Percentiles rank a stretch among this genome's conserved stretches.
These are phyloP conservation scores for Scelioninae gen. 1 DNA, from an alignment of 2,888 invertebrate genomes.

Conservation along the genomic window DNA sequence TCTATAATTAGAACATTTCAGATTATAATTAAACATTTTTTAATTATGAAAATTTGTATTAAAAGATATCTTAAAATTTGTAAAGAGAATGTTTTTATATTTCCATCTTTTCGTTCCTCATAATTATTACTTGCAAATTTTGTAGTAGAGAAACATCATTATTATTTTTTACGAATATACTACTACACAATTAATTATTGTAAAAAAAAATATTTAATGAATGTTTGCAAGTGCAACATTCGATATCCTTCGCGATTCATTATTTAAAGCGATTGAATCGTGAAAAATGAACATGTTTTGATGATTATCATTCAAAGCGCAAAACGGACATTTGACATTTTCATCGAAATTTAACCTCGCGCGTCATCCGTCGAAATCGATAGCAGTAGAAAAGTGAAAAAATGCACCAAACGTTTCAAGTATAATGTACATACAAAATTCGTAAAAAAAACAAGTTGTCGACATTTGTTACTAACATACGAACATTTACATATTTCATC, in stretches of 20 bases:
- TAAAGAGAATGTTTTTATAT: no score
- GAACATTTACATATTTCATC: neutral
- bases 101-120: no score
- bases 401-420: neutral
- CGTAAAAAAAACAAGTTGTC: neutral
- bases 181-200: neutral
- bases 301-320: slow-evolving; percentile 47
- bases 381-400: slow-evolving; percentile 31
- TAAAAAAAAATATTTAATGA: slow-evolving; percentile 6
- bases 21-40: no score
- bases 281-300: slow-evolving; percentile 29
- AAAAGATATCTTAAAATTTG: no score
- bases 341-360: slow-evolving; percentile 44
- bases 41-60: no score
- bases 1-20: no score
- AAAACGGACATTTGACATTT: slow-evolving; percentile 39
- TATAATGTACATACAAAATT: slow-evolving; percentile 1
- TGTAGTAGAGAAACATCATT: no score
- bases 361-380: slow-evolving; percentile 36
- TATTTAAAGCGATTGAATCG: slow-evolving; percentile 12
- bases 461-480: neutral
- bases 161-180: no score
- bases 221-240: slow-evolving; percentile 1
- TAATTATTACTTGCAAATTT: no score
- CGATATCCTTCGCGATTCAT: slow-evolving; percentile 29